Evolutionary conservation across 2,888 invertebrate genomes (phyloP).

Genomic region (Tenthredo distinguenda): DNA sequence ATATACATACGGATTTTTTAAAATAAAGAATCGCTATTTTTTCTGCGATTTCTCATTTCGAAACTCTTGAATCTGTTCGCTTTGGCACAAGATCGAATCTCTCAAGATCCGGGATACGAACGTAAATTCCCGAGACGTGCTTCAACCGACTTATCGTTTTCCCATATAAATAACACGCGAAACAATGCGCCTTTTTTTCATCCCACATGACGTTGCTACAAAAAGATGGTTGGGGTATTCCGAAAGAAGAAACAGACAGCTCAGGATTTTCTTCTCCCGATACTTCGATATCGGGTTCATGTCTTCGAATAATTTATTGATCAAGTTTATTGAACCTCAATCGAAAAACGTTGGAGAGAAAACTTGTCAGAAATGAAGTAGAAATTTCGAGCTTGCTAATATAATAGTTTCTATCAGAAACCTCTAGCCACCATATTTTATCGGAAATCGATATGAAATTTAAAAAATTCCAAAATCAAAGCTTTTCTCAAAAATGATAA

Average conservation of each 20-base stretch:
- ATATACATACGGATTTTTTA: not conserved
- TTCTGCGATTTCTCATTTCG: not conserved
- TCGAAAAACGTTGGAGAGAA: not conserved
- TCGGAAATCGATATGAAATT: too few species aligned
- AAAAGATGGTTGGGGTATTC: not conserved
- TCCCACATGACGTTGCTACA: not conserved
- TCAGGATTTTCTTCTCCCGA: not conserved
- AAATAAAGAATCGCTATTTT: not conserved
- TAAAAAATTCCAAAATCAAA: too few species aligned
- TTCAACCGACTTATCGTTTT: constrained; percentile 1
- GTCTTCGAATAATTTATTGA: not conserved
- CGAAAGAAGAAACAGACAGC: not conserved
- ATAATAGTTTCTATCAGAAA: not conserved
- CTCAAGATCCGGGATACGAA: not conserved
- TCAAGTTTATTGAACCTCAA: too few species aligned
- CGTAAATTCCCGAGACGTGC: not conserved
- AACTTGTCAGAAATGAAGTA: not conserved
- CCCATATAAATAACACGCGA: not conserved
- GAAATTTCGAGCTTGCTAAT: not conserved
- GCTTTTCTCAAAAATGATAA: too few species aligned
- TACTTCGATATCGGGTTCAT: not conserved
- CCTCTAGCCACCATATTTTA: too few species aligned
- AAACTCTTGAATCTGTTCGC: not conserved
- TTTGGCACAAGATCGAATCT: not conserved
- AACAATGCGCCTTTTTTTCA: not conserved